These are phyloP conservation scores for Drosophila barbarae DNA, from an alignment of 2,888 invertebrate species.

Conservation along the genomic window DNA sequence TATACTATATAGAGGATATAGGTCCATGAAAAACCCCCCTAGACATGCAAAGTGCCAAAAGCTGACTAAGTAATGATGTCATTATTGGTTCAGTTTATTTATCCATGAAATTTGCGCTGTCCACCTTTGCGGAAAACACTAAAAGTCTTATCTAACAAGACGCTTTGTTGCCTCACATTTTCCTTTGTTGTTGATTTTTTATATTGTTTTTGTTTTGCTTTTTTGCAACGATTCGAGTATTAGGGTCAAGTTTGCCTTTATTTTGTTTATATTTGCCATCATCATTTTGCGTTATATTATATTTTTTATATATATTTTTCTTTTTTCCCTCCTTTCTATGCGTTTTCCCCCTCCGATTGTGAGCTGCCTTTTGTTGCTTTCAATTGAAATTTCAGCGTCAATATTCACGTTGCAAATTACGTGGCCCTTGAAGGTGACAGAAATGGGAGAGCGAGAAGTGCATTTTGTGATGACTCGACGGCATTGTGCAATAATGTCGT, in stretches of 20 bases:
- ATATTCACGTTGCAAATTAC: constrained; percentile 63
- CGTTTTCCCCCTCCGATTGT: constrained; percentile 12
- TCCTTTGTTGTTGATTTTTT: constrained; percentile 14
- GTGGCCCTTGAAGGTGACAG: constrained; percentile 66
- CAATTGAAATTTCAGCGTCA: constrained; percentile 57
- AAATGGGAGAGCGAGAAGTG: constrained; percentile 50
- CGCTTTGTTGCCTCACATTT: constrained; percentile 35
- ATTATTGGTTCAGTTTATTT: constrained; percentile 28
- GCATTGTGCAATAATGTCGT: constrained; percentile 44
- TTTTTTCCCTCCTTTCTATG: constrained; percentile 21
- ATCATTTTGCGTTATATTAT: constrained; percentile 37
- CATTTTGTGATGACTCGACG: constrained; percentile 62
- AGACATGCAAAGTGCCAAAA: constrained; percentile 4
- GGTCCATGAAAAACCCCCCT: constrained; percentile 7
- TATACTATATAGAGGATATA: neutral
- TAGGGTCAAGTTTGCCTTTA: constrained; percentile 57
- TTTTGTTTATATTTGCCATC: constrained; percentile 43
- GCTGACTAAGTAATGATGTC: constrained; percentile 25
- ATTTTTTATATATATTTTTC: constrained; percentile 15
- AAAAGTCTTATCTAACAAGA: constrained; percentile 47
- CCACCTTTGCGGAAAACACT: constrained; percentile 31
- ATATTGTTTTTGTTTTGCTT: constrained; percentile 7
- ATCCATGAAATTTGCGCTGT: constrained; percentile 27
- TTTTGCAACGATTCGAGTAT: constrained; percentile 43
- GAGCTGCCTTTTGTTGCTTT: constrained; percentile 40